Evolutionary conservation across 2,888 invertebrate species (phyloP), one percentile per base, ranked within the genome.

Genomic region (Mesorhabditis belari): DNA sequence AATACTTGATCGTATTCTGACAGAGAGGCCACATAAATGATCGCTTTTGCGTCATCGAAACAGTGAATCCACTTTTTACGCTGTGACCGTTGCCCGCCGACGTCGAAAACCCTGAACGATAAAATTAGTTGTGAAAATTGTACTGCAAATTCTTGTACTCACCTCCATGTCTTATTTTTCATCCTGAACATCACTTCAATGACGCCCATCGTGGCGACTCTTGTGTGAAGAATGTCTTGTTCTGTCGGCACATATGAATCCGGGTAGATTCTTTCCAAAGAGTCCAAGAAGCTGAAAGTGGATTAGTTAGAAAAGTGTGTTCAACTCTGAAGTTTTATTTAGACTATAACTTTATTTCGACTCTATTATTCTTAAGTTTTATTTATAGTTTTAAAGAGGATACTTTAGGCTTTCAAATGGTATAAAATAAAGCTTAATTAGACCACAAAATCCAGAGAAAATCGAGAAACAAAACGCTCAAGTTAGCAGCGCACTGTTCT

Each of bases 11-110:
- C 98, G 85, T 96, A 99, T 85, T 98, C 98, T 74, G 94, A 95
- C 92, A 98, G 93, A 80, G 96, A 96, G 79, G 96, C 96, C 85
- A 96, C 96, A 86, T 98, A 98, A 81, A 75, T 75, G 24, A 76
- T 57, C 9, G 96, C 96, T 64, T 96, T 98, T 58, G 96, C 96
- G 84, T 96, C 96, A 85, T 98, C 96, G 85, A 87, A 87, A 87
- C 95, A 96, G 83, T 98, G 96, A 83, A 98, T 98, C 98, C 98
- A 98, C 95, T 88, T 98, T 95, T 84, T 98, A 87, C 86, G 83
- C 82, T 70, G 91, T 77, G 95, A 90, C 85, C 96, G 86, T 85
- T 98, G 96, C 61, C 96, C 96, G 79, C 96, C 96, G 70, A 98
- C 96, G 84, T 98, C 96, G 84, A 98, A 96, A 84, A 98, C 88